Evolutionary conservation across 2,797 vertebrate species (phyloP).

Genomic region (Pangasius mekongensis): DNA sequence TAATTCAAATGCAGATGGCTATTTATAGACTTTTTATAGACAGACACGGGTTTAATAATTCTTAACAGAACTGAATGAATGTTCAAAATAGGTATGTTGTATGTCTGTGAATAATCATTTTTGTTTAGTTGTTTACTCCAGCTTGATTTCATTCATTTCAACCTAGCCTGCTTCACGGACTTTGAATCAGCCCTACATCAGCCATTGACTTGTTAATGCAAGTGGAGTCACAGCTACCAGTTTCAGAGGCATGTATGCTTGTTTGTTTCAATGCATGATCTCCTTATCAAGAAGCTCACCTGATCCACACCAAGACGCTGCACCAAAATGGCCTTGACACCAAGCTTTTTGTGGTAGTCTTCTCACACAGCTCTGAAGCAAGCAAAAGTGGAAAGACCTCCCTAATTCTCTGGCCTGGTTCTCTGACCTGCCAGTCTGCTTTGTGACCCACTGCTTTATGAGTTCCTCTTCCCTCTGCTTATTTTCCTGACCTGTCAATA

Average conservation of each 20-base stretch:
- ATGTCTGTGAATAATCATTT: not conserved
- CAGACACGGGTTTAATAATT: not conserved
- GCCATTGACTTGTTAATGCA: not conserved
- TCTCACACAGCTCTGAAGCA: not conserved
- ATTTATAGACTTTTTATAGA: no score
- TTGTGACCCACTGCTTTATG: not conserved
- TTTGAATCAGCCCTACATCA: not conserved
- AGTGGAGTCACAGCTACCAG: not conserved
- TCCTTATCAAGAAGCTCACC: not conserved
- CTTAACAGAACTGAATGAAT: not conserved
- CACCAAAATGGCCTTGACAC: not conserved
- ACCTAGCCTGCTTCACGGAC: not conserved
- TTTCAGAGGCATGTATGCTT: not conserved
- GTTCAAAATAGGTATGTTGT: not conserved
- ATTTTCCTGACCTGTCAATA: not conserved
- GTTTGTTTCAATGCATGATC: not conserved
- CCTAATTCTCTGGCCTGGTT: not conserved
- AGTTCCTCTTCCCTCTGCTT: not conserved
- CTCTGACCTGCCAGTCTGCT: not conserved
- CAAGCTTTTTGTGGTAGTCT: not conserved
- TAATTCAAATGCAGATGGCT: no score
- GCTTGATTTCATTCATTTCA: constrained; percentile 4
- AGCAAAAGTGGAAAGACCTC: not conserved
- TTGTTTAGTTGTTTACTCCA: not conserved
- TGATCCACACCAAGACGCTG: not conserved